phyloP scores from a whole-genome alignment of 1,140 invertebrate species.

The Oedothorax gibbosus region DNA sequence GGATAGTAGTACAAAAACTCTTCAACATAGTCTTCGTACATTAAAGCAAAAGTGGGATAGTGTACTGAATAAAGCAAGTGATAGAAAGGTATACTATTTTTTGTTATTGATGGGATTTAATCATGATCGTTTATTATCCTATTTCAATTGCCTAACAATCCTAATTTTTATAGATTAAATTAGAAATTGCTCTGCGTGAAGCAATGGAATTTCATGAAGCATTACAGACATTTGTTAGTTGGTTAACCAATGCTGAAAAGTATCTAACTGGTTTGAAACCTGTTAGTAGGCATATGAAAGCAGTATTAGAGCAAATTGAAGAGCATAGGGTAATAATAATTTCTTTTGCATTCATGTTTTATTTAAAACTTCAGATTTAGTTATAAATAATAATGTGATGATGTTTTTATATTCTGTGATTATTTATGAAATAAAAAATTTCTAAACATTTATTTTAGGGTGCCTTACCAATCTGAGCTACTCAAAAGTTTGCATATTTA shows the following conservation, averaged over 20 bases:
- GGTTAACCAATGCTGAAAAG: slow-evolving; percentile 95
- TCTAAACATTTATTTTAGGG: background rate
- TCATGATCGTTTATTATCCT: slow-evolving; percentile 3
- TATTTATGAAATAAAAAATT: no score
- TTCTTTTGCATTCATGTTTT: no score
- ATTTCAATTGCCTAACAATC: background rate
- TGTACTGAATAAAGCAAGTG: slow-evolving; percentile 86
- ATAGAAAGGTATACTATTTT: slow-evolving; percentile 79
- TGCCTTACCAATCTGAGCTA: no score
- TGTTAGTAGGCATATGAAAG: slow-evolving; percentile 92
- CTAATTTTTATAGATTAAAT: slow-evolving; percentile 77
- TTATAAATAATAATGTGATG: background rate
- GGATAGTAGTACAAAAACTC: slow-evolving; percentile 80
- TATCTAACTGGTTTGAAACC: slow-evolving; percentile 88
- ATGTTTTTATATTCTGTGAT: background rate
- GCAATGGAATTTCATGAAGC: slow-evolving; percentile 96
- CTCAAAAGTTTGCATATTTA: no score
- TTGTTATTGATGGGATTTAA: background rate
- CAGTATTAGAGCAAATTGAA: slow-evolving; percentile 91
- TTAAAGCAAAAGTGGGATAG: slow-evolving; percentile 93
- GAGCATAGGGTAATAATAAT: slow-evolving; percentile 78
- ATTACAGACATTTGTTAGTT: slow-evolving; percentile 88
- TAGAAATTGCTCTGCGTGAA: slow-evolving; percentile 96
- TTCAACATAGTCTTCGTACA: slow-evolving; percentile 87
- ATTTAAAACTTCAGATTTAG: background rate